These are phyloP conservation scores for Rallus limicola DNA, from an alignment of 2,113 vertebrate species.

Conservation along the genomic window DNA sequence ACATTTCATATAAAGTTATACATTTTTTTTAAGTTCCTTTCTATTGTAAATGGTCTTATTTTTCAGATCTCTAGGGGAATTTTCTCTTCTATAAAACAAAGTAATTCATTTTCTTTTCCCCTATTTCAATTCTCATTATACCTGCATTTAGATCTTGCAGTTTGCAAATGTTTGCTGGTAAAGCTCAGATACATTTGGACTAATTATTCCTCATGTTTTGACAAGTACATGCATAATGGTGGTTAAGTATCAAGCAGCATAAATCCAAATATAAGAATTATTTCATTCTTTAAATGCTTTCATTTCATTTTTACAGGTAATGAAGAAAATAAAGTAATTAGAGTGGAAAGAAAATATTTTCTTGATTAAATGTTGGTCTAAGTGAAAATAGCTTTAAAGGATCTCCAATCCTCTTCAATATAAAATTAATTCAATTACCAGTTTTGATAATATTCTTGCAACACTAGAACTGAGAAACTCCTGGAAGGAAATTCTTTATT, in stretches of 20 bases:
- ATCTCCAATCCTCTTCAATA: not conserved
- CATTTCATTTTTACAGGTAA: not conserved
- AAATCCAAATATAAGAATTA: constrained; percentile 40
- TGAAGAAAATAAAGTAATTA: not conserved
- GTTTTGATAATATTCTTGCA: not conserved
- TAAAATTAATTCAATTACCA: not conserved
- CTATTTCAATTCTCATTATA: not conserved
- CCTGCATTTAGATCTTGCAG: not conserved
- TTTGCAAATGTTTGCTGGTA: constrained; percentile 54
- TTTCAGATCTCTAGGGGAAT: constrained; percentile 44
- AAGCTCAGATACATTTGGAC: constrained; percentile 44
- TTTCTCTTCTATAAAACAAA: constrained; percentile 53
- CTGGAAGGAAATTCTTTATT: not conserved
- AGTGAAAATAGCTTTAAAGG: not conserved
- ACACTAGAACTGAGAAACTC: not conserved
- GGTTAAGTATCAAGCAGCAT: constrained; percentile 19
- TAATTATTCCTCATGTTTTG: constrained; percentile 71
- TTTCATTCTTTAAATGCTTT: constrained; percentile 22
- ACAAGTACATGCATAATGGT: constrained; percentile 21
- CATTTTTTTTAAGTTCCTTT: constrained; percentile 31
- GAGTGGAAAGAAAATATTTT: not conserved
- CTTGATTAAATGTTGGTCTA: not conserved
- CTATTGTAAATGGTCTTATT: constrained; percentile 53
- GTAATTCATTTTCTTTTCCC: constrained; percentile 48
- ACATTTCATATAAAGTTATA: constrained; percentile 49